Conservation (phyloP, 2,113 vertebrate species). For the Chamaetylas fuelleborni region DNA sequence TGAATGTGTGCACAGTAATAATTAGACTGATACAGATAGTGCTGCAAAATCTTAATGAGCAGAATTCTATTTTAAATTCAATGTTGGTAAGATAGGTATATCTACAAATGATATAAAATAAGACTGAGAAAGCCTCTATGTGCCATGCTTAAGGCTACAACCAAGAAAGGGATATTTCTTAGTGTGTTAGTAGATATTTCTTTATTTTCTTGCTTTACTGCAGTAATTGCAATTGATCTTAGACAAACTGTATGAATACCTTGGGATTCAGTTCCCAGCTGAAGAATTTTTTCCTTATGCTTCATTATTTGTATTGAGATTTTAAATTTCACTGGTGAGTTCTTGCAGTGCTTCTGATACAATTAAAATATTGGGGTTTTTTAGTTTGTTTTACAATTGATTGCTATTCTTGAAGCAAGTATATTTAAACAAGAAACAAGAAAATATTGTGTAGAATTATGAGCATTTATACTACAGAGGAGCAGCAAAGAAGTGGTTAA, state of each 20-base stretch:
- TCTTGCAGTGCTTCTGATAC: not conserved
- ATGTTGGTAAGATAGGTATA: not conserved
- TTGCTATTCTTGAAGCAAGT: not conserved
- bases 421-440: not conserved
- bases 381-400: not conserved
- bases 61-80: not conserved
- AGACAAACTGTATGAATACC: not conserved
- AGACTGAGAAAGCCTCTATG: not conserved
- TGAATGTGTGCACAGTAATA: rapidly evolving
- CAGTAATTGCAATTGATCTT: not conserved
- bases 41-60: not conserved
- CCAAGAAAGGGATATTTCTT: not conserved
- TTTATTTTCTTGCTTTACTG: not conserved
- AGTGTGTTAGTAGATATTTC: not conserved
- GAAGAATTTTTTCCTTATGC: not conserved
- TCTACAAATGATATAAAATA: not conserved
- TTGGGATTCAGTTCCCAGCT: not conserved
- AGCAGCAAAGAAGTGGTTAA: not conserved
- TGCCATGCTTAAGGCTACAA: not conserved
- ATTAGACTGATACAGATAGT: not conserved
- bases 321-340: not conserved
- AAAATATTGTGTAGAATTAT: not conserved
- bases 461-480: not conserved
- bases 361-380: not conserved
- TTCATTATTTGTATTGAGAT: not conserved